Conservation (phyloP, 2,113 vertebrate species). For the Tauraco erythrolophus region DNA sequence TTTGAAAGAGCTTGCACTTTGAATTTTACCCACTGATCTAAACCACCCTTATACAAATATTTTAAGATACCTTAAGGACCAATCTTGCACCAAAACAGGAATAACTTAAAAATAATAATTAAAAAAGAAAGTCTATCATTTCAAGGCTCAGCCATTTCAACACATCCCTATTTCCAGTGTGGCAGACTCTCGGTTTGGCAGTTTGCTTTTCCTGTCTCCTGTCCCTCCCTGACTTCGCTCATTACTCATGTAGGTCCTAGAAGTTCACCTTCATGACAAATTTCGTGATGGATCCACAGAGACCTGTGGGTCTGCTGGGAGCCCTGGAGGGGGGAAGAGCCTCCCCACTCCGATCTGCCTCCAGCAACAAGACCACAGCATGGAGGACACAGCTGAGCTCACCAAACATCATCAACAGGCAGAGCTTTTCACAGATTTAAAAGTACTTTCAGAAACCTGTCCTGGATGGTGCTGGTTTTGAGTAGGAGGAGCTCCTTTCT, state of each 20-base stretch:
- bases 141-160: neutral
- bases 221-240: neutral
- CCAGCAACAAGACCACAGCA: neutral
- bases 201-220: neutral
- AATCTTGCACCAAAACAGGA: neutral
- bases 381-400: neutral
- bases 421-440: neutral
- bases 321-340: accelerated
- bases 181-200: neutral
- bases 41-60: neutral
- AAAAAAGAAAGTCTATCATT: neutral
- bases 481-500: neutral
- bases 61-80: neutral
- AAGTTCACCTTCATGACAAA: neutral
- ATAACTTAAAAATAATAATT: neutral
- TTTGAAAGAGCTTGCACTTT: neutral
- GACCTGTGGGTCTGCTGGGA: accelerated
- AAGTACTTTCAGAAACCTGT: neutral
- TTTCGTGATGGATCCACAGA: neutral
- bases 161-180: neutral
- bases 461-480: neutral
- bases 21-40: neutral
- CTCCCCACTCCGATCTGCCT: neutral
- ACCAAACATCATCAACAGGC: too few species aligned
- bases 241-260: neutral